Evolutionary conservation across 1,140 invertebrate genomes (phyloP), one percentile per base, ranked within the genome.

Genomic region (Polyergus mexicanus): DNA sequence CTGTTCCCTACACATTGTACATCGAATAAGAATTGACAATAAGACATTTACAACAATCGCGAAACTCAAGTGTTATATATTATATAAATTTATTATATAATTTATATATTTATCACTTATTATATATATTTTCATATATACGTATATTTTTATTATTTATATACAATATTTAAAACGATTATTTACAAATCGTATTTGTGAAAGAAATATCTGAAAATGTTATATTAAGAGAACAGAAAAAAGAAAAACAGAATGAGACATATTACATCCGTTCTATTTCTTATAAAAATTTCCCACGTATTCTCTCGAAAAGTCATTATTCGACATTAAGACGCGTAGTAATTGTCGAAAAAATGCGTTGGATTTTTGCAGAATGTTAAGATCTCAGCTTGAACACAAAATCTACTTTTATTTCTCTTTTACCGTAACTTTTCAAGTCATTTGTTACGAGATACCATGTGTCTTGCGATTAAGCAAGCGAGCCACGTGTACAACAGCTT

Each of bases 321-420:
- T 10, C 25, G 32, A 54, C 13, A 32, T 16, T 44, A 41, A 28
- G n/a, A 13, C 62, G n/a, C 28, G n/a, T 13, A 44, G 0, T 28
- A 32, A 32, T 13, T 19, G n/a, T 22, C 63, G 63, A 80, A 69
- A 78, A 41, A 69, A 69, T 56, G 32, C 44, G 13, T 25, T 80
- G 32, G 44, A 58, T 56, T 56, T 28, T 69, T 22, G 65, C 47
- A 2, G 28, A 80, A 25, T 16, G 13, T 47, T 19, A 25, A 38
- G 35, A 66, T 63, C 41, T 47, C 13, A 25, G 35, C 22, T 44
- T 44, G 41, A 22, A 13, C 41, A 11, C 7, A 2, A 66, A 25
- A 32, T 25, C 44, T 35, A 5, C 41, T n/a, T 51, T 41, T 4
- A 32, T 54, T 51, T 66, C 41, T 44, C 60, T 1, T 11, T 8